These are phyloP conservation scores for Mustelus asterias DNA, from an alignment of 2,113 vertebrate genomes.

Conservation along the genomic window DNA sequence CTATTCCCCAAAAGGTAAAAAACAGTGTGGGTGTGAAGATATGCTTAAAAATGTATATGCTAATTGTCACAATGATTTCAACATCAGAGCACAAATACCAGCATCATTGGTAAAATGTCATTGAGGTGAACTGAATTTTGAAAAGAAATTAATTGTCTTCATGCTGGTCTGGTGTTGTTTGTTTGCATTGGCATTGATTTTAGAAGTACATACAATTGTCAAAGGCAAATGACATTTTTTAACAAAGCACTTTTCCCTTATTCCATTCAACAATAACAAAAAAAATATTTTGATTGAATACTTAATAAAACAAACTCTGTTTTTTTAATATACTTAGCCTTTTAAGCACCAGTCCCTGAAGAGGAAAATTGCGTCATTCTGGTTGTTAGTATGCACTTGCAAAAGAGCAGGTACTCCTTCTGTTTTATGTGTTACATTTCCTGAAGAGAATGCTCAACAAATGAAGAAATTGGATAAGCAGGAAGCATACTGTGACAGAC, in stretches of 20 bases:
- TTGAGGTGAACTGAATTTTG: background rate
- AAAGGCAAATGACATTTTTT: slow-evolving; percentile 5
- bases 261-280: slow-evolving; percentile 25
- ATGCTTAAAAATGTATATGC: too few species aligned
- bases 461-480: background rate
- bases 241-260: background rate
- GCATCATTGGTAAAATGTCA: background rate
- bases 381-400: background rate
- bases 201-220: background rate
- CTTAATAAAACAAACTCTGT: slow-evolving; percentile 5
- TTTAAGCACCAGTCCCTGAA: background rate
- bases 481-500: background rate
- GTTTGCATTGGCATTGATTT: background rate
- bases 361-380: background rate
- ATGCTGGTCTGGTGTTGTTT: background rate
- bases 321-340: background rate
- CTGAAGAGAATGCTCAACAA: background rate
- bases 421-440: background rate
- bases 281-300: slow-evolving; percentile 16
- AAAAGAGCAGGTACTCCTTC: background rate
- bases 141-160: background rate
- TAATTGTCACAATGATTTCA: background rate
- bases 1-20: too few species aligned
- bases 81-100: background rate
- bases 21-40: too few species aligned